phyloP scores from a whole-genome alignment of 2,888 invertebrate genomes.

The Chironomus riparius region DNA sequence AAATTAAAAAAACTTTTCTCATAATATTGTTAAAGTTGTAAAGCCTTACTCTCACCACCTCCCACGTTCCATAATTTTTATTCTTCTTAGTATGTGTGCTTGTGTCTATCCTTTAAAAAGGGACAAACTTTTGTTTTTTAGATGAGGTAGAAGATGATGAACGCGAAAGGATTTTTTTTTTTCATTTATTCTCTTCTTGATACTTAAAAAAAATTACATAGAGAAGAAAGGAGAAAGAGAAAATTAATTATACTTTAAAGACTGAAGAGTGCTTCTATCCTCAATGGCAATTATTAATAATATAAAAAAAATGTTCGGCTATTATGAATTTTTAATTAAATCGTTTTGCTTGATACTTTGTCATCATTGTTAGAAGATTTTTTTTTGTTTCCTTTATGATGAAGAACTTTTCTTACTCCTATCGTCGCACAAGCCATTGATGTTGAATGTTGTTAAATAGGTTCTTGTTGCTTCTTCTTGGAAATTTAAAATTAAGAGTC shows the following conservation, averaged over 20 bases:
- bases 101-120: neutral
- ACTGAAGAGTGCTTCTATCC: neutral
- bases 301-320: constrained; percentile 17
- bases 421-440: no score
- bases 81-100: no score
- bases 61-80: neutral
- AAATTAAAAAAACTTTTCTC: neutral
- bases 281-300: constrained; percentile 7
- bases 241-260: constrained; percentile 19
- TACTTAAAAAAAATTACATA: no score
- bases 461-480: no score
- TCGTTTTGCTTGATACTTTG: constrained; percentile 4
- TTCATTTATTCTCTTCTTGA: neutral
- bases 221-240: neutral
- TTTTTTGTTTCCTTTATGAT: no score
- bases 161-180: neutral
- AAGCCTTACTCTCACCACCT: neutral
- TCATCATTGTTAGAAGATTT: neutral
- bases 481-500: no score
- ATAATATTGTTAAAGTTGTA: constrained; percentile 3
- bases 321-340: constrained; percentile 27
- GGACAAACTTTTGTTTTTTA: neutral
- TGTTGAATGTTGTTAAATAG: no score
- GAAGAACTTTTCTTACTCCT: no score
- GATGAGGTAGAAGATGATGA: neutral